A percentile compares a stretch with the other conserved stretches of the same genome.
Conservation (phyloP, 1,140 invertebrate genomes). For the Agrilus planipennis region DNA sequence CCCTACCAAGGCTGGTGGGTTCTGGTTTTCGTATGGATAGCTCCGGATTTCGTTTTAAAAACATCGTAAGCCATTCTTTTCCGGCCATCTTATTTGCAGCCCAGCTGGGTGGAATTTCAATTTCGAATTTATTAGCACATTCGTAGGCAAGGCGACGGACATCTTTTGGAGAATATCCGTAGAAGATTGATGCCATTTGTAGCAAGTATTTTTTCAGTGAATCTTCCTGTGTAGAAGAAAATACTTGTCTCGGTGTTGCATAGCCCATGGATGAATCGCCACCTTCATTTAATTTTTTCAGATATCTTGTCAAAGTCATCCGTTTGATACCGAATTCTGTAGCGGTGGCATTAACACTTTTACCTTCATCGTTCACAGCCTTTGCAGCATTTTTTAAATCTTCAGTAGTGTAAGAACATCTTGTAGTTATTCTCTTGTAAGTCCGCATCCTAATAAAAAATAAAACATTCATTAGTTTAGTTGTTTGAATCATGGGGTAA, state of each 20-base stretch:
- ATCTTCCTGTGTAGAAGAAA: not conserved
- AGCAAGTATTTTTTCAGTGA: not conserved
- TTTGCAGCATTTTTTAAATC: no score
- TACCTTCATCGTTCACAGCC: no score
- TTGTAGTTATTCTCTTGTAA: no score
- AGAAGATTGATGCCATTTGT: slow-evolving; percentile 21
- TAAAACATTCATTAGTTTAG: no score
- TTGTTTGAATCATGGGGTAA: no score
- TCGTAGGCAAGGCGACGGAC: slow-evolving; percentile 30
- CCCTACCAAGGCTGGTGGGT: slow-evolving; percentile 31
- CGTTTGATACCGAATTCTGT: not conserved
- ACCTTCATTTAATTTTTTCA: not conserved
- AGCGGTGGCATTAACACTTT: no score
- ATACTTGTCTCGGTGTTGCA: not conserved
- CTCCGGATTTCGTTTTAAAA: slow-evolving; percentile 28
- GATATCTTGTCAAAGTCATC: not conserved
- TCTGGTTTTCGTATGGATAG: slow-evolving; percentile 33
- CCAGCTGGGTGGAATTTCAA: slow-evolving; percentile 27
- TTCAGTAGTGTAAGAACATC: no score
- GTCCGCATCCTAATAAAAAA: no score
- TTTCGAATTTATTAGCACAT: slow-evolving; percentile 24
- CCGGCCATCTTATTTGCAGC: slow-evolving; percentile 25
- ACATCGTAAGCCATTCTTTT: slow-evolving; percentile 30
- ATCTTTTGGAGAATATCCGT: slow-evolving; percentile 22
- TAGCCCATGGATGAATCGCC: not conserved